phyloP scores from a whole-genome alignment of 2,113 vertebrate genomes.

The Uria aalge region DNA sequence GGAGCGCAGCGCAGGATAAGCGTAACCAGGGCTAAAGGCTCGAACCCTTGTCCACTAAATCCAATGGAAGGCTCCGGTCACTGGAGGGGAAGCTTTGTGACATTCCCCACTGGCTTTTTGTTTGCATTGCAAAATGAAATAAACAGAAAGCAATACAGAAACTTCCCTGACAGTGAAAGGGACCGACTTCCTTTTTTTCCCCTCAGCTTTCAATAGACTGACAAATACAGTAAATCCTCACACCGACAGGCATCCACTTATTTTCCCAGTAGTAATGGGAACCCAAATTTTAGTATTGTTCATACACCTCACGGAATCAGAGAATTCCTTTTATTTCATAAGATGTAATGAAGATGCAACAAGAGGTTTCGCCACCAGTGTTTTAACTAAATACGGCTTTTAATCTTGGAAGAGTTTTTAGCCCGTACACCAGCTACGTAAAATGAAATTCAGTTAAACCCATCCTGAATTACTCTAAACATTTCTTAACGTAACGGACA shows the following conservation, averaged over 20 bases:
- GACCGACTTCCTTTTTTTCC: neutral
- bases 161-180: neutral
- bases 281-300: neutral
- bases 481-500: neutral
- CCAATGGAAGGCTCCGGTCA: neutral
- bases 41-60: neutral
- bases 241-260: neutral
- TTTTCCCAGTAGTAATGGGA: neutral
- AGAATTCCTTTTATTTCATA: neutral
- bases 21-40: neutral
- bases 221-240: neutral
- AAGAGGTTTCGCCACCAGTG: neutral
- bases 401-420: neutral
- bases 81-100: neutral
- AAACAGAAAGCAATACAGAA: neutral
- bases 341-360: neutral
- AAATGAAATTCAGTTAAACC: neutral
- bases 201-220: constrained; percentile 4
- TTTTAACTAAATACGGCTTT: neutral
- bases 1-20: neutral
- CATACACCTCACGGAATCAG: neutral
- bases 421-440: neutral
- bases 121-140: neutral
- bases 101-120: neutral
- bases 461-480: neutral